These are phyloP conservation scores for Pteruthius melanotis DNA, from an alignment of 2,113 vertebrate species.

Conservation along the genomic window DNA sequence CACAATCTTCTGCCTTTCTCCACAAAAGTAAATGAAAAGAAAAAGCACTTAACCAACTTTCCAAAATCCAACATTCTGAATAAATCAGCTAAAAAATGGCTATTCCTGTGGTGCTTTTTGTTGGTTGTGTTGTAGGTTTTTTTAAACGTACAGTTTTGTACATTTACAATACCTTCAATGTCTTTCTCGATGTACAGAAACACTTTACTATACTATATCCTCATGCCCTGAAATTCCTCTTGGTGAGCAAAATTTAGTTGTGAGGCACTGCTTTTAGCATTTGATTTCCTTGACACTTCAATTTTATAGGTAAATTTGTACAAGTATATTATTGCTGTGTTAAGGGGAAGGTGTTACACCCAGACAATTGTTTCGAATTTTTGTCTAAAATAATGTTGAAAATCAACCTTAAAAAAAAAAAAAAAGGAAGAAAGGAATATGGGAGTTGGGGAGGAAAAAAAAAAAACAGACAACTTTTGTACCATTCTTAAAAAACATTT, in stretches of 20 bases:
- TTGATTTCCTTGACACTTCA: background rate
- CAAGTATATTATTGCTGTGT: background rate
- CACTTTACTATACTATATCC: background rate
- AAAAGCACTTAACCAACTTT: background rate
- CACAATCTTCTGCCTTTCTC: background rate
- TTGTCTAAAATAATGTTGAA: background rate
- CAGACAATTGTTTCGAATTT: background rate
- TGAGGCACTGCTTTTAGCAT: background rate
- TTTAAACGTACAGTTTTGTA: background rate
- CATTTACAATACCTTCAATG: background rate
- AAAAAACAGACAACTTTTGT: background rate
- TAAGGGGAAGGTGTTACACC: background rate
- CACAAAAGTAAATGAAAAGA: background rate
- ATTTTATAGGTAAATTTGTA: background rate
- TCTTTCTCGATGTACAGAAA: background rate
- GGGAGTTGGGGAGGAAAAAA: rapidly evolving
- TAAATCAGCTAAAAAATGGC: background rate
- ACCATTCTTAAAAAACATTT: background rate
- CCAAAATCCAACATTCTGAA: background rate
- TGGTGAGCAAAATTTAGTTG: background rate
- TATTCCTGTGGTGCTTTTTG: background rate
- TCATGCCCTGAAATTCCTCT: background rate
- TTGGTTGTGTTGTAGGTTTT: background rate
- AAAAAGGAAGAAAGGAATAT: background rate
- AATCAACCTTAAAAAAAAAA: background rate